Base-by-base conservation (phyloP, 1,140 invertebrate species). In the Sycobia sp. region DNA sequence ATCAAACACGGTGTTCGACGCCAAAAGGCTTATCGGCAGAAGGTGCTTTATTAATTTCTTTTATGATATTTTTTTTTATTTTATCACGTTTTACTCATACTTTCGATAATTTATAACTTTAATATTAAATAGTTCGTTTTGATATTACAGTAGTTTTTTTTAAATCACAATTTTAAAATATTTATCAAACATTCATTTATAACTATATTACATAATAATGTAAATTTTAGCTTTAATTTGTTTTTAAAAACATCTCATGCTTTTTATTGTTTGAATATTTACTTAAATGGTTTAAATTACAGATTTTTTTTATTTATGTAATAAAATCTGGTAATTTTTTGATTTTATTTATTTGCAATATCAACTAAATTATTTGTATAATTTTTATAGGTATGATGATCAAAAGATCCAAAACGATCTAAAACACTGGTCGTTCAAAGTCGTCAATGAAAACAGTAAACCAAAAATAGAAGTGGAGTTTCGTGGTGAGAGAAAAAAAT, bases 1-100 rank as follows among this genome's bases (percentile, higher is more conserved):
- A 20, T 84, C 84, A 67, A 94, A 94, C 75, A 94, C 91, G 1
- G 87, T 92, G 14, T 92, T 91, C 71, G 91, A 94, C 82, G 91
- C 91, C 0, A 87, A 87, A 70, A 80, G 87, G 62, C 76, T 89
- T 23, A 88, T 89, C 68, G 87, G 87, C 41, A 80, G 87, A 65
- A 34, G 41, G 49, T 62, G 44, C 11, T n/a, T n/a, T n/a, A n/a
- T n/a, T n/a, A n/a, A n/a, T 5, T 44, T 44, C 10, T 41, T 41
- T n/a, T 7, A 16, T 4, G 4, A 41, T 7, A 22, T 5, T 44
- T 44, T 44, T 44, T 20, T 47, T 27, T 50, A 18, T 1, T 9
- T 3, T 5, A 18, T 20, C 14, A 4, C 22, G 4, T 43, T 43
- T 43, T 43, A 20, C 11, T n/a, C n/a, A n/a, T n/a, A n/a, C n/a